Evolutionary conservation across 2,888 invertebrate species (phyloP).

Genomic region (Oxyscelio sp.): DNA sequence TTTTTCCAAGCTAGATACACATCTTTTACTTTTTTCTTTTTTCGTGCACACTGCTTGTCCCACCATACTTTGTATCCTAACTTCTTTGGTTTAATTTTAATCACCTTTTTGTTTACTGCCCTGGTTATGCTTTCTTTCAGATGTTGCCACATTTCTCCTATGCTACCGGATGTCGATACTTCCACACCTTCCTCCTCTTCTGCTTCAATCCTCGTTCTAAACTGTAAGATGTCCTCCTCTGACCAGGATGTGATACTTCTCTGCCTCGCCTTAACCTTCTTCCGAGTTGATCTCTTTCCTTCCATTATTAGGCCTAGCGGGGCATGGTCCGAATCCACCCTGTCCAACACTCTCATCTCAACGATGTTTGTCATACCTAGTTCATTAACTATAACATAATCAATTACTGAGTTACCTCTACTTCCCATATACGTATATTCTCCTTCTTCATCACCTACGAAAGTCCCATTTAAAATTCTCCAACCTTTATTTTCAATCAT

Average conservation of each 20-base stretch:
- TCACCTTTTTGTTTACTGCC: conserved; percentile 17
- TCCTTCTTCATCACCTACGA: conserved; percentile 54
- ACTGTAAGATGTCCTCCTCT: no score
- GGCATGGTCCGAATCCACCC: conserved; percentile 61
- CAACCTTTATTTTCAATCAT: conserved; percentile 8
- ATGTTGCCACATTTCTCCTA: conserved; percentile 24
- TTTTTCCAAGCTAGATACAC: conserved; percentile 15
- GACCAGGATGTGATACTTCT: no score
- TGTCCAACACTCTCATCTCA: conserved; percentile 16
- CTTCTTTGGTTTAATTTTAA: conserved; percentile 23
- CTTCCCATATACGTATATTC: conserved; percentile 39
- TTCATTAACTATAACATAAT: conserved; percentile 44
- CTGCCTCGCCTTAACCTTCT: background rate
- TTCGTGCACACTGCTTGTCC: conserved; percentile 34
- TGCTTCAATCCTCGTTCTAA: no score
- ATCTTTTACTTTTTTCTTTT: conserved; percentile 10
- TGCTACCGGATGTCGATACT: no score
- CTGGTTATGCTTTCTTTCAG: conserved; percentile 14
- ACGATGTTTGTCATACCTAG: background rate
- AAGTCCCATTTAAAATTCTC: conserved; percentile 43
- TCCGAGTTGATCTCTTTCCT: no score
- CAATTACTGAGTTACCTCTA: conserved; percentile 59
- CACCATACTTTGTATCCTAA: conserved; percentile 40
- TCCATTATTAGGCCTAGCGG: no score
- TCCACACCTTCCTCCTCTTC: background rate